A percentile compares a stretch with the other conserved stretches of the same genome.
Conservation (phyloP, 2,797 vertebrate species). For the Miichthys miiuy region DNA sequence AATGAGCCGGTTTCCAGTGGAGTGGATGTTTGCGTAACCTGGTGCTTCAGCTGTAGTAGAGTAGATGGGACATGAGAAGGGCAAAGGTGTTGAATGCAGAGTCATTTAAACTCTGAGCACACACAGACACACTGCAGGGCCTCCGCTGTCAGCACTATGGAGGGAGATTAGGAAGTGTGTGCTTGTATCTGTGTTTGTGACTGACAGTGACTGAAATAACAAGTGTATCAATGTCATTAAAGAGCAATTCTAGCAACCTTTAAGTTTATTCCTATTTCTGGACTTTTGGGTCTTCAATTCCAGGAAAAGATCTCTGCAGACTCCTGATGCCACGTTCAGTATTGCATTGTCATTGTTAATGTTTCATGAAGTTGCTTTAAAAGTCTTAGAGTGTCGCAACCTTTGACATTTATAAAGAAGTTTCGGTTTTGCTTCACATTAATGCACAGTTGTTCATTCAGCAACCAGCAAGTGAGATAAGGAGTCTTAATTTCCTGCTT, state of each 20-base stretch:
- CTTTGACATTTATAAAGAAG: conserved; percentile 16
- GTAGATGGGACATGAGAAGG: conserved; percentile 61
- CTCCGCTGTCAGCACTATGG: conserved; percentile 15
- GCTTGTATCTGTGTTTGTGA: not conserved
- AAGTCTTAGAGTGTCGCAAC: conserved; percentile 10
- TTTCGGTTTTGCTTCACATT: not conserved
- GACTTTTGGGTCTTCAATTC: not conserved
- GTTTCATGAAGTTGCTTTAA: not conserved
- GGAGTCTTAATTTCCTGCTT: conserved; percentile 25
- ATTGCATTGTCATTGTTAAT: conserved; percentile 1
- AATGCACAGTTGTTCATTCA: conserved; percentile 7
- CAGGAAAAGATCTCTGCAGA: not conserved
- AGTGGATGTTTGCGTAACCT: conserved; percentile 46
- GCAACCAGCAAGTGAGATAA: conserved; percentile 1
- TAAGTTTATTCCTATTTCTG: not conserved
- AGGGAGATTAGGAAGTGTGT: conserved; percentile 25
- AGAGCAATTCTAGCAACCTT: not conserved
- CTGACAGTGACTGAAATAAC: not conserved
- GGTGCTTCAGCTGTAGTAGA: conserved; percentile 32
- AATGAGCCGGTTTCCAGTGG: conserved; percentile 17
- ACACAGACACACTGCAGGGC: conserved; percentile 15
- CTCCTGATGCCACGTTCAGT: conserved; percentile 12
- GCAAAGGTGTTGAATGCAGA: conserved; percentile 60
- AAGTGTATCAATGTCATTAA: not conserved
- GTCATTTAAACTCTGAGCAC: conserved; percentile 52